Evolutionary conservation across 1,140 invertebrate genomes (phyloP).

Genomic region (Lysiphlebus fabarum): DNA sequence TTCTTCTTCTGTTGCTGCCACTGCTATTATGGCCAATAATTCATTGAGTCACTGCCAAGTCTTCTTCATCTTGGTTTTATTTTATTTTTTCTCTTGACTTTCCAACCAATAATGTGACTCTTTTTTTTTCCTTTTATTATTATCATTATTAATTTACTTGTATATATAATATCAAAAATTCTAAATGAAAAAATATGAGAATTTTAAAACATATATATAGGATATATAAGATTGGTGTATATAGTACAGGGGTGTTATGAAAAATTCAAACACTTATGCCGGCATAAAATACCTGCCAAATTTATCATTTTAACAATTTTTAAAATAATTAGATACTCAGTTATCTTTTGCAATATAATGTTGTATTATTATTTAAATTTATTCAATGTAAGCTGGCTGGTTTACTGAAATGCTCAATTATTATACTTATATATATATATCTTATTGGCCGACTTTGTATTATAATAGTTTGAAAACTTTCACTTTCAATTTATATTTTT

Average conservation of each 20-base stretch:
- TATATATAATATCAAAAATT: no score
- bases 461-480: no score
- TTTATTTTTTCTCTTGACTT: conserved; percentile 6
- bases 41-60: conserved; percentile 33
- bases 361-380: conserved; percentile 13
- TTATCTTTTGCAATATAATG: no score
- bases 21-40: conserved; percentile 36
- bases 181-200: no score
- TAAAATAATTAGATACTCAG: neutral
- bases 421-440: no score
- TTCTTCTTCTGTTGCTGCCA: conserved; percentile 19
- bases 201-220: no score
- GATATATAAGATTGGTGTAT: neutral
- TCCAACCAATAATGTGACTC: conserved; percentile 7
- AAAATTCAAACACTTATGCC: conserved; percentile 23
- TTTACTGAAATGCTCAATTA: no score
- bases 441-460: no score
- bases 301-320: conserved; percentile 21
- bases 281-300: conserved; percentile 14
- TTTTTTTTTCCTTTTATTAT: no score
- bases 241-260: conserved; percentile 26
- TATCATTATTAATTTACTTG: no score
- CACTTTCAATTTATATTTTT: no score
- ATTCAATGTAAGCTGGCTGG: neutral
- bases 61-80: conserved; percentile 13